A percentile compares a stretch with the other conserved stretches of the same genome.
Conservation (phyloP, 1,140 invertebrate species). For the Micrasema minimum region DNA sequence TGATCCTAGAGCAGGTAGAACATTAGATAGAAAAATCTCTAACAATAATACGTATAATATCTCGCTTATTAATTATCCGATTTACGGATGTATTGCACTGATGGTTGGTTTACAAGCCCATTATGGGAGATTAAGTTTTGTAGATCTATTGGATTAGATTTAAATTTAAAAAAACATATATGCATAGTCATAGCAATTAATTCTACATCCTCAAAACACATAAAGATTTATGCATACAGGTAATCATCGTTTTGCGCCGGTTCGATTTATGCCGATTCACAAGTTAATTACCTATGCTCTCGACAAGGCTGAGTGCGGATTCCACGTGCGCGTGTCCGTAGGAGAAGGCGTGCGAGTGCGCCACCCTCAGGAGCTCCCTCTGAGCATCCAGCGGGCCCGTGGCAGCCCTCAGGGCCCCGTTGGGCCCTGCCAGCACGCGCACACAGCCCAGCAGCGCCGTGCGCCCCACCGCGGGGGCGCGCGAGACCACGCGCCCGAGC, state of each 20-base stretch:
- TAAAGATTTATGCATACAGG: neutral
- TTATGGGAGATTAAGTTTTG: too few relatives aligned
- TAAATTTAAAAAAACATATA: too few relatives aligned
- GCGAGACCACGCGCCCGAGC: constrained; percentile 74
- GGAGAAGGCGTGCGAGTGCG: constrained; percentile 68
- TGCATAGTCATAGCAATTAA: too few relatives aligned
- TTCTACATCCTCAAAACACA: neutral
- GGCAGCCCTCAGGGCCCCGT: constrained; percentile 75
- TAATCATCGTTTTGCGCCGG: neutral
- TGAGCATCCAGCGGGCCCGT: constrained; percentile 87
- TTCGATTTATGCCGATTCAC: too few relatives aligned
- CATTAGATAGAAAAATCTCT: too few relatives aligned
- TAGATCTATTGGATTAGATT: too few relatives aligned
- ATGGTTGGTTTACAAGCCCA: too few relatives aligned
- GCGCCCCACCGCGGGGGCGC: constrained; percentile 73
- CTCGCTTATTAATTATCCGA: too few relatives aligned
- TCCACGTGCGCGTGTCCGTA: constrained; percentile 76
- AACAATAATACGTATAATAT: too few relatives aligned
- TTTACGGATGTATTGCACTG: too few relatives aligned
- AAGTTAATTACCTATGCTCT: constrained; percentile 77
- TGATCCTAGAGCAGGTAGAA: too few relatives aligned
- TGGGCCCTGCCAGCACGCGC: constrained; percentile 75
- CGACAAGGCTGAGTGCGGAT: constrained; percentile 79
- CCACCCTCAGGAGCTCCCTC: constrained; percentile 71
- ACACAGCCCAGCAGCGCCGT: constrained; percentile 75